Evolutionary conservation across 2,113 vertebrate genomes (phyloP), one percentile per base, ranked within the genome.

Genomic region (Ailuropoda melanoleuca): DNA sequence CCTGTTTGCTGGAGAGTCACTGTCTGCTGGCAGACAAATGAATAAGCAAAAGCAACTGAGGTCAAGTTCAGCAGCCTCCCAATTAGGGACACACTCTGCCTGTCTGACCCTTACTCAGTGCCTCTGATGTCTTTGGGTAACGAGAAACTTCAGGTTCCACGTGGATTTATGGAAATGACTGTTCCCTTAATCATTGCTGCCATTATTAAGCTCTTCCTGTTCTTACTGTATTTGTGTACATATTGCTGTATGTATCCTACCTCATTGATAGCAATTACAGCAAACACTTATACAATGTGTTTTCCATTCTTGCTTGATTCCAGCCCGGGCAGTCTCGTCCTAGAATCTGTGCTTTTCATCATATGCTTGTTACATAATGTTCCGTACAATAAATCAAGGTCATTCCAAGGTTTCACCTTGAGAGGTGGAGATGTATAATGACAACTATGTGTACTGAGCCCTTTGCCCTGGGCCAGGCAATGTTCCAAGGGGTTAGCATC

Each of bases 151-250:
- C 50, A 88, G 43, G 23, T 34, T 10, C 43, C 13, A 4, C 14
- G 55, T 46, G 50, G 37, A 10, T 56, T 93, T 83, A 74, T 24
- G 77, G 55, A 78, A 26, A 50, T 56, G 72, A 60, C 17, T 1
- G 3, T 50, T 82, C 39, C 81, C 37, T 62, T 95, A 64, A n/a
- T 2, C 31, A 46, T 0, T 55, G 70, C 43, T 60, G 43, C n/a
- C 53, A 37, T 19, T 39, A 55, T 15, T 88, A 60, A 74, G 14
- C 21, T 88, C 50, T 77, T 39, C 12, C 23, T 62, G 1, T 39
- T 1, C 81, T 12, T 4, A 6, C 58, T 46, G 1, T 8, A 4
- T 64, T 8, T 6, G 11, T 26, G 8, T 29, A 14, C 0, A 29
- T 1, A 34, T 60, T 39, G 37, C 74, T 56, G 2, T 46, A 14